A percentile compares a stretch with the other conserved stretches of the same genome.
phyloP scores from a whole-genome alignment of 1,140 invertebrate species.

The Apolygus lucorum region DNA sequence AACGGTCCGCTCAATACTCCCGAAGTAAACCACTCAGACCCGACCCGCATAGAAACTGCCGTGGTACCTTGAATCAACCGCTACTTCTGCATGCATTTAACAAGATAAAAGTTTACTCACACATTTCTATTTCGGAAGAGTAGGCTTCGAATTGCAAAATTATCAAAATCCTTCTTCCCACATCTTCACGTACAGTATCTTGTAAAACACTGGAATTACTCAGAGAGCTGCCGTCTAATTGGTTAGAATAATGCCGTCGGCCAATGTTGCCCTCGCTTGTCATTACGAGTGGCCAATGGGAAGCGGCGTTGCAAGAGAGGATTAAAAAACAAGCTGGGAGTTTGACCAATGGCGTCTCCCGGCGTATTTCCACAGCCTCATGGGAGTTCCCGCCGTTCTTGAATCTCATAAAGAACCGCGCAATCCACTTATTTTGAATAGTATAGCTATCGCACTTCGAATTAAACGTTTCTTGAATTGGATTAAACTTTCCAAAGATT shows the following conservation, averaged over 20 bases:
- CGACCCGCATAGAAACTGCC: not conserved
- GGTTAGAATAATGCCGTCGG: constrained; percentile 43
- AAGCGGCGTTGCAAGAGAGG: constrained; percentile 49
- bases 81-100: constrained; percentile 25
- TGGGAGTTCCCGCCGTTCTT: not conserved
- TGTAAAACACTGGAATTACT: constrained; percentile 36
- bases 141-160: constrained; percentile 36
- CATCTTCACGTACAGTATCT: constrained; percentile 37
- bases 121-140: constrained; percentile 32
- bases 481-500: too few species aligned
- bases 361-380: not conserved
- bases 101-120: constrained; percentile 31
- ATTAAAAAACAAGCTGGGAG: constrained; percentile 38
- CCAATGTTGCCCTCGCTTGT: constrained; percentile 32
- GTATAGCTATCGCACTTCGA: too few species aligned
- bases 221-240: constrained; percentile 41
- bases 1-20: constrained; percentile 36
- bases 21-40: constrained; percentile 18
- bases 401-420: not conserved
- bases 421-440: not conserved
- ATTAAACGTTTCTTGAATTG: too few species aligned
- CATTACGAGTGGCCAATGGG: constrained; percentile 51
- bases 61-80: not conserved
- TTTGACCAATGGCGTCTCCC: constrained; percentile 25
- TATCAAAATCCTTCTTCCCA: constrained; percentile 36